Base-by-base conservation (phyloP, 2,113 vertebrate species). In the Anarrhichthys ocellatus region DNA sequence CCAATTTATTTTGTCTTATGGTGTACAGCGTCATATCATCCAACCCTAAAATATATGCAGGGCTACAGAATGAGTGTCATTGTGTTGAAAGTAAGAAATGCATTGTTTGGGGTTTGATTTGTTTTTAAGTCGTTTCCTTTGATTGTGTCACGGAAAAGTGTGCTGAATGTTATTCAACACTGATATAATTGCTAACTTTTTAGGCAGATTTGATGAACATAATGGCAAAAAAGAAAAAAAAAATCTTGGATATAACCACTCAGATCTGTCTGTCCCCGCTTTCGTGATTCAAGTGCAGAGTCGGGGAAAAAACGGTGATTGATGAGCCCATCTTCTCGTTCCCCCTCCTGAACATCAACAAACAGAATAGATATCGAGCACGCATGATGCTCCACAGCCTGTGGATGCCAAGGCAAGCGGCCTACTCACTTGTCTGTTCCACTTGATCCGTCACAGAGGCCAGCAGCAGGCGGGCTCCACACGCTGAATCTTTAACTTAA, bases 391-490 rank as follows among this genome's bases (percentile, higher is more conserved):
- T 83, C 75, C 75, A 22, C 82, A 89, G 73, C 44, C 75, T 73
- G 80, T 54, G 81, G 85, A 90, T 73, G 75, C 70, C 72, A 56
- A 87, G 54, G 72, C 82, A 66, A 89, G 76, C 82, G 24, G 77
- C 83, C 90, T 80, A 81, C 83, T 88, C 73, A 50, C 88, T 34
- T 92, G 89, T 93, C 90, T 90, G 92, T 92, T 94, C 83, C 87
- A 89, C 93, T 90, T 88, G 84, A 90, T 88, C 82, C 80, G 84
- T 88, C 90, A 86, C 82, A 67, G 73, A 73, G 48, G 85, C 78
- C 85, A 72, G 85, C 81, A 67, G 68, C 48, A 59, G 63, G 44
- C 44, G 10, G 79, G 66, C 80, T 82, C 76, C 83, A 81, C 69
- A n/a, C 17, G 27, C 74, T 84, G 88, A 84, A 90, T 91, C 87